Conservation (phyloP, 2,888 invertebrate species). For the Pandemis heparana region DNA sequence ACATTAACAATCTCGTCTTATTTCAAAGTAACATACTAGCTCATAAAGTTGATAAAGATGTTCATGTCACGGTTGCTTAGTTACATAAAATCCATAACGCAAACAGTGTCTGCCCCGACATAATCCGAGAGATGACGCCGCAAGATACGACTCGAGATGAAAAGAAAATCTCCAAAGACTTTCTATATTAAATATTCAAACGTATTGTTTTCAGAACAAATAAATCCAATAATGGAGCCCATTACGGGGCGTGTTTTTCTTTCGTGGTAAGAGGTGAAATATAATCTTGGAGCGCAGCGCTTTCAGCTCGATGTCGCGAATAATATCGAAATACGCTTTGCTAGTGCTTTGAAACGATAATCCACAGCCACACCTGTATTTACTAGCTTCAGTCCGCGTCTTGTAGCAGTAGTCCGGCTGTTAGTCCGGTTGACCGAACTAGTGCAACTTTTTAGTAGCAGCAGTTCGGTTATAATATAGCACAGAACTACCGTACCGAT, state of each 20-base stretch:
- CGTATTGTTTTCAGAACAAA: slow-evolving; percentile 24
- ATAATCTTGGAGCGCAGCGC: background rate
- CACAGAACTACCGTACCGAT: too few relatives aligned
- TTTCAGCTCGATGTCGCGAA: background rate
- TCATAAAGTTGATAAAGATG: too few relatives aligned
- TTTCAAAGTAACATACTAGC: too few relatives aligned
- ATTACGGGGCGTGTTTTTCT: slow-evolving; percentile 7
- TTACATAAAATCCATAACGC: background rate
- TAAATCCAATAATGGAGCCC: slow-evolving; percentile 26
- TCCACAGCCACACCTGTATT: background rate
- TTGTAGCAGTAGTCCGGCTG: too few relatives aligned
- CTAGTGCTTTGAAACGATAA: background rate
- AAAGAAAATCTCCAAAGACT: slow-evolving; percentile 2
- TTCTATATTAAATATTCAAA: slow-evolving; percentile 6
- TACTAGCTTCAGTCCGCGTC: background rate
- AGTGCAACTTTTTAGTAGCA: too few relatives aligned
- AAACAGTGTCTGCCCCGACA: background rate
- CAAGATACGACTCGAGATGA: background rate
- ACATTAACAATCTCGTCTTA: too few relatives aligned
- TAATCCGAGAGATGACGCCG: background rate
- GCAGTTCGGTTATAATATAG: too few relatives aligned
- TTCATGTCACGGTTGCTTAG: too few relatives aligned
- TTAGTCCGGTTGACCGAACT: too few relatives aligned
- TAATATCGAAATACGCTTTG: background rate
- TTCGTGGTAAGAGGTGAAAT: slow-evolving; percentile 16